These are phyloP conservation scores for Eriosoma lanigerum DNA, from an alignment of 1,140 invertebrate species.

Conservation along the genomic window DNA sequence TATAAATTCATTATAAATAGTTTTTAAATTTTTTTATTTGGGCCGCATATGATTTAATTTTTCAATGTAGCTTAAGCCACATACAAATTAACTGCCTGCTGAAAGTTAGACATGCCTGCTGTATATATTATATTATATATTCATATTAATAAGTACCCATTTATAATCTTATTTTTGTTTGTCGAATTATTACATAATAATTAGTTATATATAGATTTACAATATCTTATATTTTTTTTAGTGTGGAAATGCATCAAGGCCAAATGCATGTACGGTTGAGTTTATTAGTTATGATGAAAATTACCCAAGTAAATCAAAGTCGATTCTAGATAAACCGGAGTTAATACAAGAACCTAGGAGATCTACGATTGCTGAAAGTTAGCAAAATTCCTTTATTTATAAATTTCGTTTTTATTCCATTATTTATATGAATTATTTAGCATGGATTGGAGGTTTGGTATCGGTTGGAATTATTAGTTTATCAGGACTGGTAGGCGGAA, in stretches of 20 bases:
- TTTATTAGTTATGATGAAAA: constrained; percentile 35
- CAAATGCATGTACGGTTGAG: constrained; percentile 6
- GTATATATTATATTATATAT: no score
- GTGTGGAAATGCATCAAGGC: neutral
- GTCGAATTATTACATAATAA: no score
- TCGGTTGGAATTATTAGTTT: constrained; percentile 68
- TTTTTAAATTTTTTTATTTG: no score
- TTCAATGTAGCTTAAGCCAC: no score
- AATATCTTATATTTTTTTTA: neutral
- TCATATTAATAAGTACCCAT: no score
- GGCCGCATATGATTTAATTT: no score
- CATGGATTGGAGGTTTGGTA: constrained; percentile 66
- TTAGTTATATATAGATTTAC: neutral
- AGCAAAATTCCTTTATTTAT: neutral
- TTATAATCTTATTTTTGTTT: no score
- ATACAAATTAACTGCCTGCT: no score
- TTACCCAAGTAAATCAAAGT: neutral
- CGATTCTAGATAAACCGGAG: neutral
- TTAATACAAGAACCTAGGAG: neutral
- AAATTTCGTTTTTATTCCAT: neutral
- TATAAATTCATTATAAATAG: no score
- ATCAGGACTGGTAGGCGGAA: constrained; percentile 65
- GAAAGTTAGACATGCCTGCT: no score
- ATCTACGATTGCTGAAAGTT: constrained; percentile 20
- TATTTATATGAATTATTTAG: constrained; percentile 56